Evolutionary conservation across 2,797 vertebrate species (phyloP).

Genomic region (Aldrovandia affinis): DNA sequence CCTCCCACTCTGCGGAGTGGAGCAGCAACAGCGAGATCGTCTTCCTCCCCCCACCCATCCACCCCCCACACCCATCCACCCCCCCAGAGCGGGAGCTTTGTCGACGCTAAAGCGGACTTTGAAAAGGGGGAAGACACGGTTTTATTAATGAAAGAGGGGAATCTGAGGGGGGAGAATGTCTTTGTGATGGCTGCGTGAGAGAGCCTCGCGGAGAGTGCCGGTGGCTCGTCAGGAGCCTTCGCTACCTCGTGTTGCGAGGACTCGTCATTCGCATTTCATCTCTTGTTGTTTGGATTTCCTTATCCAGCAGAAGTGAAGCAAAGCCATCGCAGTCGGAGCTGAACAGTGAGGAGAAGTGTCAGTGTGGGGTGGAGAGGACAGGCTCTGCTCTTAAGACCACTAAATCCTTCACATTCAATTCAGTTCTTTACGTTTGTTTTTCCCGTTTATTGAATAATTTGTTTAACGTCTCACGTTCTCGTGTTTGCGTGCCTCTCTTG

Average conservation of each 20-base stretch:
- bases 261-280: neutral
- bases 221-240: neutral
- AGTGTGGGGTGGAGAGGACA: neutral
- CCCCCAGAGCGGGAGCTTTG: neutral
- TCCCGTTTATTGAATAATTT: too few species aligned
- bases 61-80: too few species aligned
- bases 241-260: neutral
- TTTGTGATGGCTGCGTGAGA: neutral
- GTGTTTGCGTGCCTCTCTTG: neutral
- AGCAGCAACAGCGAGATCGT: neutral
- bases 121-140: conserved; percentile 12
- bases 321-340: neutral
- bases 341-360: neutral
- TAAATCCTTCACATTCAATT: too few species aligned
- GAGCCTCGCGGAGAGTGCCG: too few species aligned
- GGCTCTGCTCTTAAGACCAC: too few species aligned
- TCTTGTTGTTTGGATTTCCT: neutral
- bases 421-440: neutral
- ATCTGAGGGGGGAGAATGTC: neutral
- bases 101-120: neutral
- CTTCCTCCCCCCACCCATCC: too few species aligned
- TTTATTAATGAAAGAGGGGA: conserved; percentile 25
- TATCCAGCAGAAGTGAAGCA: neutral
- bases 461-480: neutral
- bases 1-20: neutral